Percentiles rank a stretch among this genome's conserved stretches.
phyloP scores from a whole-genome alignment of 2,888 invertebrate genomes.

The Strigamia crassipes region DNA sequence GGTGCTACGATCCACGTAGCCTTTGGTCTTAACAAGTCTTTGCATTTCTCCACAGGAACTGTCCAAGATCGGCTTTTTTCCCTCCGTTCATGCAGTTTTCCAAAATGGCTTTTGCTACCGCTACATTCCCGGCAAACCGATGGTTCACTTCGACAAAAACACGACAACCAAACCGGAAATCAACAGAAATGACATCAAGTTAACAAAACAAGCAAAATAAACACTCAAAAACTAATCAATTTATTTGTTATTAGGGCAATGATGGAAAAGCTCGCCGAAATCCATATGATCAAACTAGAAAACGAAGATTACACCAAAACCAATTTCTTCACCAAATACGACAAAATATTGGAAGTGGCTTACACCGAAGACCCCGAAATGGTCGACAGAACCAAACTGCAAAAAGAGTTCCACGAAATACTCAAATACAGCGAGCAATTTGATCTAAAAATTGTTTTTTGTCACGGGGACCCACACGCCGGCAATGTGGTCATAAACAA shows the following conservation, averaged over 20 bases:
- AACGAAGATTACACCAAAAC: background rate
- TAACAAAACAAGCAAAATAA: background rate
- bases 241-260: background rate
- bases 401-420: background rate
- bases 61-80: background rate
- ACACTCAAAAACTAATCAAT: background rate
- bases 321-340: background rate
- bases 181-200: background rate
- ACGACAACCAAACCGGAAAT: background rate
- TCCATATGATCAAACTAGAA: background rate
- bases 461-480: background rate
- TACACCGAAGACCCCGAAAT: background rate
- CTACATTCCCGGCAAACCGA: background rate
- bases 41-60: background rate
- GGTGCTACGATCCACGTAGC: too few species aligned
- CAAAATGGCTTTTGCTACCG: background rate
- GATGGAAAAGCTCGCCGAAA: constrained; percentile 12
- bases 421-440: background rate
- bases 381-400: background rate
- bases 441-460: background rate
- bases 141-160: background rate
- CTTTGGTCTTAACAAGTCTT: too few species aligned
- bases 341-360: background rate
- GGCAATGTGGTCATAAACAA: background rate
- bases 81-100: background rate